Percentiles rank a stretch among this genome's conserved stretches.
Evolutionary conservation across 2,797 vertebrate genomes (phyloP).

Genomic region (Onychomys leucogaster): DNA sequence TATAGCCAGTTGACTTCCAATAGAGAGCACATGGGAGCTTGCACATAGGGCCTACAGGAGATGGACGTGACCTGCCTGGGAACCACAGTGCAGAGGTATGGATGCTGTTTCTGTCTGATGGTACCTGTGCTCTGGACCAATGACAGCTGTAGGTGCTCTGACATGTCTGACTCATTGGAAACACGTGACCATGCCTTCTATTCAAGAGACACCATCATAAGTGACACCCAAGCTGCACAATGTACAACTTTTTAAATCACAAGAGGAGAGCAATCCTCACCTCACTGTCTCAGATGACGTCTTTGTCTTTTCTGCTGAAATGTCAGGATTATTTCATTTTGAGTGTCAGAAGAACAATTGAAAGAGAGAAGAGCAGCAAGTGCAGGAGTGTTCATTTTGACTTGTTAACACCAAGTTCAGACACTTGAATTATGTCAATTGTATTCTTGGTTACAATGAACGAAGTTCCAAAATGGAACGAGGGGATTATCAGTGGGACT

Average conservation of each 20-base stretch:
- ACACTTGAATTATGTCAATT: slow-evolving; percentile 46
- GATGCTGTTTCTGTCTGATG: accelerated
- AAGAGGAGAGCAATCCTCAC: neutral
- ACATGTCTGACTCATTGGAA: neutral
- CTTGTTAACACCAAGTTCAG: slow-evolving; percentile 60
- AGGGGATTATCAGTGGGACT: slow-evolving; percentile 31
- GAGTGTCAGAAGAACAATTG: slow-evolving; percentile 65
- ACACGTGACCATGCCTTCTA: neutral
- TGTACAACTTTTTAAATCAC: slow-evolving; percentile 40
- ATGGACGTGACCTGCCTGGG: neutral
- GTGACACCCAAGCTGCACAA: neutral
- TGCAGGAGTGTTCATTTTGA: slow-evolving; percentile 51
- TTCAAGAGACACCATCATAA: neutral
- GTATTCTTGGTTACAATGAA: slow-evolving; percentile 56
- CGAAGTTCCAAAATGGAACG: slow-evolving; percentile 57
- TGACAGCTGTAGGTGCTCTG: accelerated
- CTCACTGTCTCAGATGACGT: slow-evolving; percentile 8
- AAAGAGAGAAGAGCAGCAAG: slow-evolving; percentile 46
- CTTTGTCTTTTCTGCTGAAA: slow-evolving; percentile 62
- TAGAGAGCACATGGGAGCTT: neutral
- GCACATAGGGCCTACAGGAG: neutral
- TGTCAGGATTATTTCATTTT: slow-evolving; percentile 68
- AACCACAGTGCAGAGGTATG: neutral
- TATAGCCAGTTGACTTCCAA: neutral
- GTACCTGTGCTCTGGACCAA: neutral